phyloP scores from a whole-genome alignment of 2,113 vertebrate species.

The Oncorhynchus kisutch region DNA sequence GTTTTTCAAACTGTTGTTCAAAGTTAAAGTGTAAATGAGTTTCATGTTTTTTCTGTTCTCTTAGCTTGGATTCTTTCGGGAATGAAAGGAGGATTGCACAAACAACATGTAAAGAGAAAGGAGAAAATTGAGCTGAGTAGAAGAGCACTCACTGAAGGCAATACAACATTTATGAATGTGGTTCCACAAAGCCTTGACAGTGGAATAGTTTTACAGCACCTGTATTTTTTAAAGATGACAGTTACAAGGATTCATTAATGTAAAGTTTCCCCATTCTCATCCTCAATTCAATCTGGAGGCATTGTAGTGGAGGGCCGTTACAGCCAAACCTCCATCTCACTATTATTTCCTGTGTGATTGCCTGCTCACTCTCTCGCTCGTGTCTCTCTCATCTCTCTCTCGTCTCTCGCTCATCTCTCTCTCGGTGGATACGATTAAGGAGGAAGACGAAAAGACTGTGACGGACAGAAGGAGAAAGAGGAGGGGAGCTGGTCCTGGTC shows the following conservation, averaged over 20 bases:
- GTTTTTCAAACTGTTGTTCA: too few relatives aligned
- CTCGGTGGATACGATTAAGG: slow-evolving; percentile 59
- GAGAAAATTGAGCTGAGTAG: slow-evolving; percentile 27
- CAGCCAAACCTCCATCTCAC: slow-evolving; percentile 38
- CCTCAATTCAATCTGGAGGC: slow-evolving; percentile 45
- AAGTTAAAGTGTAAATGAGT: too few relatives aligned
- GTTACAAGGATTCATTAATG: slow-evolving; percentile 55
- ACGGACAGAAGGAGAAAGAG: slow-evolving; percentile 61
- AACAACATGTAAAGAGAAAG: slow-evolving; percentile 3
- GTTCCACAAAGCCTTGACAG: slow-evolving; percentile 46
- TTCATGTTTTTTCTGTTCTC: slow-evolving; percentile 9
- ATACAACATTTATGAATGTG: slow-evolving; percentile 51
- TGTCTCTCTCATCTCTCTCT: too few relatives aligned
- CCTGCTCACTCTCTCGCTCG: slow-evolving; percentile 23
- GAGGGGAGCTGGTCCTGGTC: slow-evolving; percentile 53
- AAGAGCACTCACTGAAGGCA: slow-evolving; percentile 27
- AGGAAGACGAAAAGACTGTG: slow-evolving; percentile 65
- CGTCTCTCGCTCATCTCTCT: too few relatives aligned
- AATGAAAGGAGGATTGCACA: slow-evolving; percentile 16
- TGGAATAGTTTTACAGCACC: slow-evolving; percentile 47
- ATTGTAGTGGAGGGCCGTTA: slow-evolving; percentile 36
- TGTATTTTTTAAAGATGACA: slow-evolving; percentile 54
- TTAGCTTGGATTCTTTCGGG: background rate
- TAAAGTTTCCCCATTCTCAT: slow-evolving; percentile 38
- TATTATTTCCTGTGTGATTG: slow-evolving; percentile 67